Evolutionary conservation across 1,140 invertebrate species (phyloP), one percentile per base, ranked within the genome.

Genomic region (Kradibia gibbosae): DNA sequence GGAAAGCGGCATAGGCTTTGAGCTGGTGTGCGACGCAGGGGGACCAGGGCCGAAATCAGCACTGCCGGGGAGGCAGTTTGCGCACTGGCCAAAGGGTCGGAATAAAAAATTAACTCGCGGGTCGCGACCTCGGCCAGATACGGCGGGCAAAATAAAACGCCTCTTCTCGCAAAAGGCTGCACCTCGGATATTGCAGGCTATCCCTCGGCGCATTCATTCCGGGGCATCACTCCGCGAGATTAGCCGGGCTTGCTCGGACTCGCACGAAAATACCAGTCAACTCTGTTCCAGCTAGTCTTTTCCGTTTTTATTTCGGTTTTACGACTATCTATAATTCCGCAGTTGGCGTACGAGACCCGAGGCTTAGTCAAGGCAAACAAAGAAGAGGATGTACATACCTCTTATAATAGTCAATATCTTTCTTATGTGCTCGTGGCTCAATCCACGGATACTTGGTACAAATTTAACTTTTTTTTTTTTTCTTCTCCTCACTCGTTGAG

Each of bases 141-240:
- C n/a, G n/a, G n/a, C n/a, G n/a, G n/a, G n/a, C n/a, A n/a, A n/a
- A 15, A 65, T 22, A 36, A 4, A 65, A 65, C 36, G 60, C 4
- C 65, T 70, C 20, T 8, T 39, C 53, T 25, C 53, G n/a, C 22
- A 11, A 57, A 5, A 25, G 2, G 71, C 71, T 45, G 1, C 34
- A 11, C n/a, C n/a, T n/a, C n/a, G n/a, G n/a, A n/a, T 73, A 53
- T 73, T 48, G 71, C 71, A 45, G 15, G n/a, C 25, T 53, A 20
- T 25, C 36, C 45, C 53, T 53, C 42, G 42, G 31, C 48, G 31
- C 48, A 28, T 45, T 73, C 48, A 25, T 73, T n/a, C 15, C 45
- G 3, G 13, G 48, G 10, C 48, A 73, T 73, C 71, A 53, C 48
- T 73, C 13, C 28, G 25, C 5, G 34, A 73, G 71, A 73, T 50